Evolutionary conservation across 2,888 invertebrate species (phyloP).

Genomic region (Stegana nigrithorax): DNA sequence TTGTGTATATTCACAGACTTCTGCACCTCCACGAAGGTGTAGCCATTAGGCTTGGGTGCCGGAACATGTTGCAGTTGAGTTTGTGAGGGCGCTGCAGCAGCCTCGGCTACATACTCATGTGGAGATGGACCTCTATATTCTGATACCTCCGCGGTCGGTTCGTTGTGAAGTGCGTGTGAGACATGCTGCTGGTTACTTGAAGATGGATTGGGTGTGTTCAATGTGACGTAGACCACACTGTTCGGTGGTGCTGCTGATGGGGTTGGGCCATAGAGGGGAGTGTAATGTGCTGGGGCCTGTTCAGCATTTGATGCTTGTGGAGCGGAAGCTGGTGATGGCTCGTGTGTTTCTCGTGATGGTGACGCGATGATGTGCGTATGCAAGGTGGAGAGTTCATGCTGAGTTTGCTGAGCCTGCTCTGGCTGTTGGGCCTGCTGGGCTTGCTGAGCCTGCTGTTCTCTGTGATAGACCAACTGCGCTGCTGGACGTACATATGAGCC

Average conservation of each 20-base stretch:
- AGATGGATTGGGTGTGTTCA: conserved; percentile 38
- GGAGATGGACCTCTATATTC: conserved; percentile 39
- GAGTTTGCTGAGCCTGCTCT: conserved; percentile 16
- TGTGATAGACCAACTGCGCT: conserved; percentile 43
- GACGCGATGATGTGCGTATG: conserved; percentile 45
- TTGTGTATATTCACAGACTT: conserved; percentile 72
- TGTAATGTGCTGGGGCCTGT: no score
- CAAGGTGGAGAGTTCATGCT: conserved; percentile 21
- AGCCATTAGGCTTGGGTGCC: conserved; percentile 63
- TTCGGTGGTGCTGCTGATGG: conserved; percentile 28
- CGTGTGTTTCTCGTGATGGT: not conserved
- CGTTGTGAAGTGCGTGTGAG: not conserved
- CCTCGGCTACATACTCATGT: conserved; percentile 53
- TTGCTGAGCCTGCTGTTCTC: conserved; percentile 24
- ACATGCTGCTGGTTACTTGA: no score
- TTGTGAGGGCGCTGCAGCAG: conserved; percentile 41
- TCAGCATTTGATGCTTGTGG: no score
- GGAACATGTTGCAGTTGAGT: conserved; percentile 35
- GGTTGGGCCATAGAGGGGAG: conserved; percentile 34
- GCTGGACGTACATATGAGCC: conserved; percentile 35
- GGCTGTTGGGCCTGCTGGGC: conserved; percentile 17
- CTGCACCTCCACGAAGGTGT: conserved; percentile 75
- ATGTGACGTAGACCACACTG: conserved; percentile 51
- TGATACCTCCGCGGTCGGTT: conserved; percentile 6
- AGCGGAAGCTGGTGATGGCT: no score